Evolutionary conservation across 2,888 invertebrate species (phyloP), one percentile per base, ranked within the genome.

Genomic region (Malthinus seriepunctatus): DNA sequence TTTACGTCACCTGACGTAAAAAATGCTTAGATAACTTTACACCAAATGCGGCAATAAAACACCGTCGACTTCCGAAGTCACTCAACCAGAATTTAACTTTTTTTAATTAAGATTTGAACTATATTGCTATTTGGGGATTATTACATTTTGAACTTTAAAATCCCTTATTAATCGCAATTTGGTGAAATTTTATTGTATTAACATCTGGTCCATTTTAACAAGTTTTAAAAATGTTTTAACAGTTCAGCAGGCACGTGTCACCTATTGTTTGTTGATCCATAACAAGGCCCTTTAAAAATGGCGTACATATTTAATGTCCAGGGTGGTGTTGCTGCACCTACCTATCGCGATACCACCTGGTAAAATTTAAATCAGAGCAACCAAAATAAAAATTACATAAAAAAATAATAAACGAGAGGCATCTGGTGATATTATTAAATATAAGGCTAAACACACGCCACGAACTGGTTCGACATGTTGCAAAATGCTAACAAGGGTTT

Each of bases 251-350:
- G 51, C 59, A 60, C 59, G 59, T 60, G 59, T 35, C 50, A 15
- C 45, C n/a, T 55, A 60, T 60, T 60, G 51, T 60, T 58, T 60
- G 55, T 51, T 49, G 54, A 55, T 51, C 37, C 59, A 60, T 51
- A 54, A 48, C 58, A 48, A 60, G 63, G 63, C 72, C 69, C 63
- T 73, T 73, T 73, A 73, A 73, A 73, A 72, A 73, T 72, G 72
- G 72, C 63, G 64, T 38, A 3, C 55, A 58, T 60, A 23, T 60
- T 60, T 55, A 60, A 60, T 60, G 59, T 34, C 59, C 55, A 54
- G 32, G 51, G 33, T 45, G 57, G 62, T 49, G 15, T 23, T 49
- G 56, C 44, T 53, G 58, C 58, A 58, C 58, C 59, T 53, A 58
- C 58, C 59, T 60, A 53, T 54, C 59, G 59, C 57, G 49, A 67